Conservation (phyloP, 2,113 vertebrate genomes). For the Pygoscelis antarcticus region DNA sequence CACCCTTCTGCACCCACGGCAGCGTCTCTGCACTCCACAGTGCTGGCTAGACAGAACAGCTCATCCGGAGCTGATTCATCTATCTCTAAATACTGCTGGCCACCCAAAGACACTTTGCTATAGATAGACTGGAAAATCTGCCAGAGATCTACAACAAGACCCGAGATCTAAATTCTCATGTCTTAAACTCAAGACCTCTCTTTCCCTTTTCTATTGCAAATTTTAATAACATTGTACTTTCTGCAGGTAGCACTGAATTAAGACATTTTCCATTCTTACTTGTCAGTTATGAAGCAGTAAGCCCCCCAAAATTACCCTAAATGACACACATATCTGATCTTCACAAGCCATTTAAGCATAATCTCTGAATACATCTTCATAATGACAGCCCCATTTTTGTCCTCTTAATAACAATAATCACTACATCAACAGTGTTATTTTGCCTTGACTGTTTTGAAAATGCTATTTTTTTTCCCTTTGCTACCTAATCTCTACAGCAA, state of each 20-base stretch:
- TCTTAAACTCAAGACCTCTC: neutral
- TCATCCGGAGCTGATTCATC: neutral
- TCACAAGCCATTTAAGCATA: constrained; percentile 52
- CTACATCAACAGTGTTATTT: constrained; percentile 56
- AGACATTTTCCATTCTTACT: neutral
- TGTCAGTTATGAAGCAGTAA: constrained; percentile 42
- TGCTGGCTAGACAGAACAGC: neutral
- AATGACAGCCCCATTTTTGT: constrained; percentile 62
- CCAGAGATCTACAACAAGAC: neutral
- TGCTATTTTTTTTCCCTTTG: neutral
- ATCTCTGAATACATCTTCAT: constrained; percentile 50
- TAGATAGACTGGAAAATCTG: neutral
- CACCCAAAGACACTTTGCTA: neutral
- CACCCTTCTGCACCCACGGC: neutral
- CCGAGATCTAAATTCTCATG: neutral
- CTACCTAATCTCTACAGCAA: neutral
- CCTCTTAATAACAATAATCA: constrained; percentile 65
- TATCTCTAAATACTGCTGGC: neutral
- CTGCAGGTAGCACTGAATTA: constrained; percentile 40
- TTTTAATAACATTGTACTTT: constrained; percentile 19
- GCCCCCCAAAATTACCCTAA: constrained; percentile 42
- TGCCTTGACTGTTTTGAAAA: constrained; percentile 53
- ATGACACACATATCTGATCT: constrained; percentile 8
- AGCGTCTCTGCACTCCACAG: neutral
- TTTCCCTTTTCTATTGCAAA: neutral